Evolutionary conservation across 2,113 vertebrate genomes (phyloP).

Genomic region (Stictonetta naevosa): DNA sequence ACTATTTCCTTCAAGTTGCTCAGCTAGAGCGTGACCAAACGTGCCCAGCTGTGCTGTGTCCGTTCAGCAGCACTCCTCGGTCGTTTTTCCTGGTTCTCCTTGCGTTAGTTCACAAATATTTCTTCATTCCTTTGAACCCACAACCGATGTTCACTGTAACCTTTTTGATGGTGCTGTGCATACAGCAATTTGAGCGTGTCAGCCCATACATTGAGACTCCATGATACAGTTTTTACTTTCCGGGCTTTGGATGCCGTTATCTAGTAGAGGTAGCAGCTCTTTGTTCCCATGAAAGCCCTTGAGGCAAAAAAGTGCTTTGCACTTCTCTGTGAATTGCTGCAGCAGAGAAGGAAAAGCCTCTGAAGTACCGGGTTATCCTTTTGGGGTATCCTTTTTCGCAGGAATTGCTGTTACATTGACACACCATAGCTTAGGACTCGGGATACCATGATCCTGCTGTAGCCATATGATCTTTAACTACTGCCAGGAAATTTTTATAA

Average conservation of each 20-base stretch:
- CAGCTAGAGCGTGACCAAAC: rapidly evolving
- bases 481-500: background rate
- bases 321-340: background rate
- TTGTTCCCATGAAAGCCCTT: background rate
- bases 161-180: background rate
- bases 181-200: background rate
- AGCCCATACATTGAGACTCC: background rate
- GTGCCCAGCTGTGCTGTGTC: rapidly evolving
- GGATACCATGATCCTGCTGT: background rate
- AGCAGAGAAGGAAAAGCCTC: background rate
- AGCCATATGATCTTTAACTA: background rate
- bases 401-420: background rate
- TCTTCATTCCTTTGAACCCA: background rate
- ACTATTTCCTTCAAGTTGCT: rapidly evolving
- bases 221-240: background rate
- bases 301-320: background rate
- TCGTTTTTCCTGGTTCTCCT: rapidly evolving
- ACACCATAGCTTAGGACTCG: background rate
- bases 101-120: background rate
- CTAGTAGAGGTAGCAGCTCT: background rate
- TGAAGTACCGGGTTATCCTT: too few relatives aligned
- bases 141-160: rapidly evolving
- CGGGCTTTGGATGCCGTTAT: background rate
- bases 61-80: background rate
- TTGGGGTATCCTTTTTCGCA: background rate